Conservation (phyloP, 2,113 vertebrate species). For the Xenopus laevis region DNA sequence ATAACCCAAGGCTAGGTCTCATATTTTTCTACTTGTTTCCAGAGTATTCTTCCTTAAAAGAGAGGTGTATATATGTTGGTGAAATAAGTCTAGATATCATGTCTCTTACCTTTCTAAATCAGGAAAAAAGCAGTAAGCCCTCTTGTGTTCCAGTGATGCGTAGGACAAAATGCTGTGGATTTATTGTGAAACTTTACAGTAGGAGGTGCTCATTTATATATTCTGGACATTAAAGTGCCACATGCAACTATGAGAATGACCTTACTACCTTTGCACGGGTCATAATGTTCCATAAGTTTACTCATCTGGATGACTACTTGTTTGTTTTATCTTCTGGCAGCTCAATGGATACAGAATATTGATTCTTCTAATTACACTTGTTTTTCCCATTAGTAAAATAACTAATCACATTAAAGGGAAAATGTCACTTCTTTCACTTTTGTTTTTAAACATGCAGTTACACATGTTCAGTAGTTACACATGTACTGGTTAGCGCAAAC, state of each 20-base stretch:
- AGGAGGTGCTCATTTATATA: slow-evolving; percentile 64
- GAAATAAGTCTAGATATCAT: slow-evolving; percentile 65
- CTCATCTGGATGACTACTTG: slow-evolving; percentile 61
- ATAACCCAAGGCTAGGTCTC: too few species aligned
- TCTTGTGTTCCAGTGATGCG: slow-evolving; percentile 76
- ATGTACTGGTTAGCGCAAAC: background rate
- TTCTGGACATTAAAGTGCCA: slow-evolving; percentile 63
- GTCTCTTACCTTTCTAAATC: slow-evolving; percentile 73
- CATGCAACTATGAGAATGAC: slow-evolving; percentile 68
- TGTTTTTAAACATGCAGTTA: background rate
- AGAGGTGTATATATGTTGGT: slow-evolving; percentile 34
- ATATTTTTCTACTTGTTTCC: too few species aligned
- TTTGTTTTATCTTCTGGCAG: slow-evolving; percentile 65
- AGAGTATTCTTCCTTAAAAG: too few species aligned
- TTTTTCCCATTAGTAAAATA: background rate
- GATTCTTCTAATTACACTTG: slow-evolving; percentile 47
- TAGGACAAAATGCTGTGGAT: slow-evolving; percentile 71
- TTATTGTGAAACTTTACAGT: slow-evolving; percentile 69
- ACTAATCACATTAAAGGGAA: background rate
- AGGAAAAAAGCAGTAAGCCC: slow-evolving; percentile 79
- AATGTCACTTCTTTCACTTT: background rate
- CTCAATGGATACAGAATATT: slow-evolving; percentile 61
- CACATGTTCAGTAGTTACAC: background rate
- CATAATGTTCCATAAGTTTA: slow-evolving; percentile 36
- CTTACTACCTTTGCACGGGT: slow-evolving; percentile 54